Evolutionary conservation across 2,113 vertebrate genomes (phyloP).

Genomic region (Crotalus helleri): DNA sequence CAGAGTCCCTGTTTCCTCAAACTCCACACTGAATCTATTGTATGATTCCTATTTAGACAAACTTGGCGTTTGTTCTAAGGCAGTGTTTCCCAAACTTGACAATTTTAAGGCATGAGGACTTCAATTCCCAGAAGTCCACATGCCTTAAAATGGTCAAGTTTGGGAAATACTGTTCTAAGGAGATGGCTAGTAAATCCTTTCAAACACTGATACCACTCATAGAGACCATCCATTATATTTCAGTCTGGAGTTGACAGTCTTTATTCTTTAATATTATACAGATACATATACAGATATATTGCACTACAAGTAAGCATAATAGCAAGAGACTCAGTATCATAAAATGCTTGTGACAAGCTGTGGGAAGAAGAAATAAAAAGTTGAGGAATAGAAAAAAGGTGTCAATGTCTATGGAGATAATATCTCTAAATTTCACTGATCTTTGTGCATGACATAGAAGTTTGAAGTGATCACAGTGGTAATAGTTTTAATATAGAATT

Average conservation of each 20-base stretch:
- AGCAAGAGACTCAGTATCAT: not conserved
- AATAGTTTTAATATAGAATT: not conserved
- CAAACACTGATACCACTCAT: too few relatives aligned
- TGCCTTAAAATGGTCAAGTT: too few relatives aligned
- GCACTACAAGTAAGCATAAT: not conserved
- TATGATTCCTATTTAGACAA: not conserved
- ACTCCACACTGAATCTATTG: not conserved
- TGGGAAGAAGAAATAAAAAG: not conserved
- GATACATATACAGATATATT: too few relatives aligned
- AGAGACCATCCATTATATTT: not conserved
- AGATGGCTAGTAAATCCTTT: not conserved
- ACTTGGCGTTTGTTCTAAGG: not conserved
- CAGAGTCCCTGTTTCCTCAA: not conserved
- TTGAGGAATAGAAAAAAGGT: not conserved
- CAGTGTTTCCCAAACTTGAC: too few relatives aligned
- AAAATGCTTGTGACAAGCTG: not conserved
- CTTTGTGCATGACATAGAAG: not conserved
- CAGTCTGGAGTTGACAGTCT: not conserved
- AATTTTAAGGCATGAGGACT: too few relatives aligned
- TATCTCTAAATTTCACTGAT: not conserved
- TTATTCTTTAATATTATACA: not conserved
- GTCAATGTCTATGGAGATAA: not conserved
- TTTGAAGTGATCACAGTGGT: too few relatives aligned
- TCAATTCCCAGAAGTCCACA: too few relatives aligned
- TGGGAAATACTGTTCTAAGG: not conserved